phyloP scores from a whole-genome alignment of 2,797 vertebrate genomes.

The Acanthopagrus latus region DNA sequence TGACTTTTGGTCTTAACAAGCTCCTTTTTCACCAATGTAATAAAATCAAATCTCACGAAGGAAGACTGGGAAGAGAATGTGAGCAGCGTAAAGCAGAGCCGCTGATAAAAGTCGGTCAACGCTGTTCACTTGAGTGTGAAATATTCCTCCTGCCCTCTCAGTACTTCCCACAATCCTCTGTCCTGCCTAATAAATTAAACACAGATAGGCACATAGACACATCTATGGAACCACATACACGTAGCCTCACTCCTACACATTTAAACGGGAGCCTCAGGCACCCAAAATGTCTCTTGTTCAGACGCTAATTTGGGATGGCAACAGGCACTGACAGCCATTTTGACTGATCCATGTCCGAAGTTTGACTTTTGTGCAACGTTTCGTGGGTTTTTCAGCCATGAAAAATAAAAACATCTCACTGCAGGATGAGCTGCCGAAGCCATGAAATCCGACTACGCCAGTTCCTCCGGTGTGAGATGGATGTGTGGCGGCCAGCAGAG shows the following conservation, averaged over 20 bases:
- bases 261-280: neutral
- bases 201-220: neutral
- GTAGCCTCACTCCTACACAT: neutral
- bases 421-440: neutral
- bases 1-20: conserved; percentile 4
- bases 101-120: too few relatives aligned
- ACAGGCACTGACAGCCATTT: too few relatives aligned
- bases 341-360: too few relatives aligned
- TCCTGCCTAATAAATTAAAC: neutral
- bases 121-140: too few relatives aligned
- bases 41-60: neutral
- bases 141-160: neutral
- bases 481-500: conserved; percentile 9
- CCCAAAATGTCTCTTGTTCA: too few relatives aligned
- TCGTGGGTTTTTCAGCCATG: too few relatives aligned
- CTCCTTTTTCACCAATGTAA: neutral
- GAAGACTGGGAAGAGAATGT: neutral
- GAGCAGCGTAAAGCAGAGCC: too few relatives aligned
- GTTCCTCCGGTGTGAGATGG: neutral
- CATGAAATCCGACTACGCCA: neutral
- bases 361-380: too few relatives aligned
- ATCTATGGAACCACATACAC: neutral
- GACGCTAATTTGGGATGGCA: too few relatives aligned
- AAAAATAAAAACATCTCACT: neutral
- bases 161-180: neutral